Base-by-base conservation (phyloP, 2,888 invertebrate genomes). In the Erebia aethiops region DNA sequence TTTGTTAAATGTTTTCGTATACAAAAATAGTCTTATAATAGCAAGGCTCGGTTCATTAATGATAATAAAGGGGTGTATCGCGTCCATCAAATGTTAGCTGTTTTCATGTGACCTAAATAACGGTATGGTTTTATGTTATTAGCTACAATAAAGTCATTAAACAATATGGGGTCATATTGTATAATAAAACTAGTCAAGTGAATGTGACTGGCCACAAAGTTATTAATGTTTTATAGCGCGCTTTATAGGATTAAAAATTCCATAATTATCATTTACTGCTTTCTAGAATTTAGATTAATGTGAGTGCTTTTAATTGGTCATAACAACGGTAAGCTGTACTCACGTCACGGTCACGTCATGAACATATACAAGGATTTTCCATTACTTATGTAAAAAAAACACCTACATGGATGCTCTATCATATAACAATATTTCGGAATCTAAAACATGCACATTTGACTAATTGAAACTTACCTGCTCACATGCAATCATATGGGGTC, bases 91-190 rank as follows among this genome's bases (percentile, higher is more conserved):
- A 66, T 70, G 63, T 74, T 73, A 69, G 71, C 35, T 35, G 35
- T 73, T 74, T 72, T 72, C 70, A 72, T 46, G 65, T 74, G 74
- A 74, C 74, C 74, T 68, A 66, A 72, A 74, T 72, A 70, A 54
- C 62, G 41, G 67, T 69, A 69, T 71, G 71, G 70, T 70, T 74
- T 74, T 74, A 72, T 72, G 72, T 74, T 72, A 74, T 74, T 74
- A 74, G 69, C 54, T 62, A 69, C 70, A 74, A 74, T 74, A 74
- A 74, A 72, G 72, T 74, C 70, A 72, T 74, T 72, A 74, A 68
- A 70, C 52, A 68, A 72, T 74, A 72, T 72, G 56, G 63, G 68
- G 63, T 65, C 70, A 69, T 56, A 61, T 35, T 63, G 66, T 54
- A 70, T 70, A 70, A 65, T 74, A 72, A 70, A 66, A 68, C 65